Base-by-base conservation (phyloP, 2,113 vertebrate genomes). In the Paedocypris sp. region DNA sequence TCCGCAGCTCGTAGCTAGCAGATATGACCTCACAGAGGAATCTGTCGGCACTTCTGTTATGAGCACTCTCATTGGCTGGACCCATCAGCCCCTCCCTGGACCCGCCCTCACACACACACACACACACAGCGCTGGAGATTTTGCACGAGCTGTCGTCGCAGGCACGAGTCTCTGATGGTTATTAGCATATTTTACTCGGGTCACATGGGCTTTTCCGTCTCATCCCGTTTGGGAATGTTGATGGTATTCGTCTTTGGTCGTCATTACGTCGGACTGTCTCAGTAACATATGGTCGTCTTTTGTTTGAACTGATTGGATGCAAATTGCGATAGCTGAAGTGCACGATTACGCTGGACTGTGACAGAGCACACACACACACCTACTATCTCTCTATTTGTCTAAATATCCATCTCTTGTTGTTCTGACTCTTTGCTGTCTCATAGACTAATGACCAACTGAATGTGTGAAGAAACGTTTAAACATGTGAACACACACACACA, bases 21-120 rank as follows among this genome's bases (percentile, higher is more conserved):
- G 84, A 87, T 89, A 77, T 84, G 89, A 90, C 89, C 91, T 92
- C 86, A 80, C 74, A 82, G 85, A 86, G 87, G 85, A 82, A 89
- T 88, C 87, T 78, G 84, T n/a, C 83, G 68, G 86, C 91, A 88
- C 90, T 87, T 90, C 85, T 60, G 79, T 90, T 92, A 95, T 91
- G 89, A 92, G 88, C 81, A 85, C 87, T 90, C 90, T 91, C 89
- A 90, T 89, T 90, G 89, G 89, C 88, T 83, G 82, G 84, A 83
- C 88, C 73, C 68, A 79, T 67, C 83, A 83, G 50, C 58, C 33
- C 69, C 46, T 64, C 72, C 70, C 68, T 26, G 57, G 48, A n/a
- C n/a, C n/a, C n/a, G n/a, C 57, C 62, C 60, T 62, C 46, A 38
- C 48, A 49, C 43, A 39, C 47, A 38, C 42, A 18, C 64, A 28